Evolutionary conservation across 1,140 invertebrate genomes (phyloP).

Genomic region (Drosophila lowei): DNA sequence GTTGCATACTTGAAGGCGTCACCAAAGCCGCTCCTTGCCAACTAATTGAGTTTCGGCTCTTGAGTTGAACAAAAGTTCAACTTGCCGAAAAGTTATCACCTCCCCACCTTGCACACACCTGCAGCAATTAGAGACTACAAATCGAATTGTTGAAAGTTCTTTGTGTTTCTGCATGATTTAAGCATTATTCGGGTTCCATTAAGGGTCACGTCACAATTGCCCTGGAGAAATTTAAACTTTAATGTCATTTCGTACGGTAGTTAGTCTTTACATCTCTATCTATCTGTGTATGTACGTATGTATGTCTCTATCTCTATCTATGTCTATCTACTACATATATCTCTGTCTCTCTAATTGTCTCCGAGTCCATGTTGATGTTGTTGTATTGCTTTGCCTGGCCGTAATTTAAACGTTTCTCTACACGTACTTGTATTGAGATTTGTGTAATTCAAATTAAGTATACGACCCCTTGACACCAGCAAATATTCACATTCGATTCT

Average conservation of each 20-base stretch:
- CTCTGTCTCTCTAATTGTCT: conserved; percentile 34
- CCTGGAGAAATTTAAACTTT: conserved; percentile 19
- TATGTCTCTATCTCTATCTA: conserved; percentile 31
- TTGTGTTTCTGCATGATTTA: conserved; percentile 61
- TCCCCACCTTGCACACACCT: not conserved
- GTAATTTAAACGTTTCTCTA: conserved; percentile 79
- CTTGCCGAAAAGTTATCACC: conserved; percentile 44
- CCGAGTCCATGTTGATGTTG: conserved; percentile 74
- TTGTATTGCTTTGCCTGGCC: conserved; percentile 83
- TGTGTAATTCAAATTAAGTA: conserved; percentile 66
- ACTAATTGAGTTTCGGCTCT: conserved; percentile 62
- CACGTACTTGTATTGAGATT: conserved; percentile 63
- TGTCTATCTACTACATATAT: conserved; percentile 24
- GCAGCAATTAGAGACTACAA: conserved; percentile 11
- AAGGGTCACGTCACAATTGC: conserved; percentile 12
- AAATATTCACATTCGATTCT: conserved; percentile 17
- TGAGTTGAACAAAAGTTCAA: conserved; percentile 64
- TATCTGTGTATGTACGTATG: conserved; percentile 9
- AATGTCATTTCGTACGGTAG: conserved; percentile 40
- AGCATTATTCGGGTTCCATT: conserved; percentile 39
- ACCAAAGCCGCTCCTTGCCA: conserved; percentile 26
- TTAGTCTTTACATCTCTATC: conserved; percentile 25
- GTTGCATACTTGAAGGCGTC: conserved; percentile 51
- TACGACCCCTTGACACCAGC: conserved; percentile 49
- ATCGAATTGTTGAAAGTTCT: conserved; percentile 58